A percentile compares a stretch with the other conserved stretches of the same genome.
These are phyloP conservation scores for Erythrolamprus reginae DNA, from an alignment of 2,113 vertebrate species.

Conservation along the genomic window DNA sequence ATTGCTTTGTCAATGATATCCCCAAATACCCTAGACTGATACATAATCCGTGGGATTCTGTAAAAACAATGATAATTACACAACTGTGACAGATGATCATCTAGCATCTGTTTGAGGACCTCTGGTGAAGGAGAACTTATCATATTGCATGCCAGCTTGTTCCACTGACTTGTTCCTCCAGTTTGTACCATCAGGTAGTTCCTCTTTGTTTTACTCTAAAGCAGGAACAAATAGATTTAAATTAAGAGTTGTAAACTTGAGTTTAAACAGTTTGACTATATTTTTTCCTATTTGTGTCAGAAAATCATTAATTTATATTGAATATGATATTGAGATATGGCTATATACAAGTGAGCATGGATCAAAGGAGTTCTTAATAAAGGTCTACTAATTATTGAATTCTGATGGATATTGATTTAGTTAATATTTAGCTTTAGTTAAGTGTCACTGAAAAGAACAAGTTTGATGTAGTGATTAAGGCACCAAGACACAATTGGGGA, in stretches of 20 bases:
- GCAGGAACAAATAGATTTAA: slow-evolving; percentile 28
- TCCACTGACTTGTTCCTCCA: background rate
- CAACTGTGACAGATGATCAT: background rate
- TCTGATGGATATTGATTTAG: background rate
- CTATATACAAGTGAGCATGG: background rate
- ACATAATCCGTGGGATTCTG: background rate
- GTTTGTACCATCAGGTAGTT: background rate
- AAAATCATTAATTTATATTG: background rate
- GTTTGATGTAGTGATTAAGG: background rate
- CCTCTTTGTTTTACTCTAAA: background rate
- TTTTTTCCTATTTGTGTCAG: slow-evolving; percentile 27
- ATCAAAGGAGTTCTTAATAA: background rate
- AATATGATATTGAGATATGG: background rate
- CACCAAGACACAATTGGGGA: background rate
- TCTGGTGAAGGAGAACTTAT: background rate
- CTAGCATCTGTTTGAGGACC: background rate
- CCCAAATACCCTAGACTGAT: background rate
- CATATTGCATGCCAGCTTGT: background rate
- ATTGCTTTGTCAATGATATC: background rate
- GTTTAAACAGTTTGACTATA: slow-evolving; percentile 42
- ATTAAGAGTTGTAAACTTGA: slow-evolving; percentile 40
- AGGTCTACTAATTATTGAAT: background rate
- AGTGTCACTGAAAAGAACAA: background rate
- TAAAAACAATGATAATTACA: background rate
- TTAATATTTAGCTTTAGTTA: background rate